A percentile compares a stretch with the other conserved stretches of the same genome.
Conservation (phyloP, 2,888 invertebrate species). For the Chloroclystis v-ata region DNA sequence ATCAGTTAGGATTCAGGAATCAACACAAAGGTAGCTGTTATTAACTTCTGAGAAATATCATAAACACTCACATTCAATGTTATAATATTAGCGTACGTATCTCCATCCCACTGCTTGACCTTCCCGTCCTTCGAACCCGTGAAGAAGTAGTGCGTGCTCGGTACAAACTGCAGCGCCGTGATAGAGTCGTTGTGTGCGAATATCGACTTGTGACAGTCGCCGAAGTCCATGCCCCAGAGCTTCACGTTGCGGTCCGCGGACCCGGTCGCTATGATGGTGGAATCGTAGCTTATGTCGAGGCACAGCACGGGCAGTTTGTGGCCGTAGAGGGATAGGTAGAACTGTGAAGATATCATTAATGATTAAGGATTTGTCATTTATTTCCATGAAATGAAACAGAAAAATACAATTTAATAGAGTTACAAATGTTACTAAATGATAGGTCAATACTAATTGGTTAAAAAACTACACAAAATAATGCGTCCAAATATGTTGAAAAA, state of each 20-base stretch:
- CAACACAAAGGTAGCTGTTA: too few species aligned
- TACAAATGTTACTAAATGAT: too few species aligned
- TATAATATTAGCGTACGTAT: constrained; percentile 93
- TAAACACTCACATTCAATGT: constrained; percentile 89
- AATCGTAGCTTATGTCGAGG: constrained; percentile 95
- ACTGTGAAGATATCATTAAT: constrained; percentile 71
- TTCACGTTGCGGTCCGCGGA: constrained; percentile 97
- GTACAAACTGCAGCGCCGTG: constrained; percentile 91
- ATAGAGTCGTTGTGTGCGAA: constrained; percentile 98
- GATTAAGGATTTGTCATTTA: not conserved
- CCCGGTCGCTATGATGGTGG: constrained; percentile 92
- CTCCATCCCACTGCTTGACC: constrained; percentile 98
- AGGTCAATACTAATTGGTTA: too few species aligned
- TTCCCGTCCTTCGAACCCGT: constrained; percentile 95
- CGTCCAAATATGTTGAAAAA: too few species aligned
- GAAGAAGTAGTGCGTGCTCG: constrained; percentile 95
- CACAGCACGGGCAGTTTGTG: constrained; percentile 96
- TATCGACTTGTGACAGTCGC: constrained; percentile 97
- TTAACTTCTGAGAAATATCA: too few species aligned
- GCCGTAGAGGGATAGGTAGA: constrained; percentile 95
- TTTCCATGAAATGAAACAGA: too few species aligned
- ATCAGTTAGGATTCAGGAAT: too few species aligned
- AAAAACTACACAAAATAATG: too few species aligned
- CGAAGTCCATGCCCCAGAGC: constrained; percentile 99
- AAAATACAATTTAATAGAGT: too few species aligned